Conservation (phyloP, 2,797 vertebrate species). For the Peromyscus nudipes region DNA sequence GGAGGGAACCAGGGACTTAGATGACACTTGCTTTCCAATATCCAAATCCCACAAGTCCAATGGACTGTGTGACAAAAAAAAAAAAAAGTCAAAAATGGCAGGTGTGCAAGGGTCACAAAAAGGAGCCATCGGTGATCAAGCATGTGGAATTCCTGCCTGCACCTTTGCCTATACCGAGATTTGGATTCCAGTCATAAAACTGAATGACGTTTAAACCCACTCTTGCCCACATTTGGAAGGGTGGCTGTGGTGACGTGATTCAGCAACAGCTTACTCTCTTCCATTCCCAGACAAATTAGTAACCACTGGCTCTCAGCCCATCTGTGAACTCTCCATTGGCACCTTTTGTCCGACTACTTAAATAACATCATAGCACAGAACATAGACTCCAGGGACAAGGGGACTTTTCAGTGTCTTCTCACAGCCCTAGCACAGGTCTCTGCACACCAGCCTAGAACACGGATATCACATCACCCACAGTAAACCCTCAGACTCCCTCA, state of each 20-base stretch:
- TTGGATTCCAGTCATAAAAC: background rate
- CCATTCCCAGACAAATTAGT: background rate
- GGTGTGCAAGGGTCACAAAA: background rate
- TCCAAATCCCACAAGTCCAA: background rate
- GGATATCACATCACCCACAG: background rate
- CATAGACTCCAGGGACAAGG: background rate
- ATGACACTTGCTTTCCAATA: background rate
- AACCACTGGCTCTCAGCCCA: background rate
- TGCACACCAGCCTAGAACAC: background rate
- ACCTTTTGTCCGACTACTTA: background rate
- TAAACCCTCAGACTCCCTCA: background rate
- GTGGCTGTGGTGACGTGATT: background rate
- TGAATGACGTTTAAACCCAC: background rate
- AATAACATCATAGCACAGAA: background rate
- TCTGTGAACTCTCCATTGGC: background rate
- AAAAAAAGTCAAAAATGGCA: background rate
- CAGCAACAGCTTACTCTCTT: background rate
- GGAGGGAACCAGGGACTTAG: background rate
- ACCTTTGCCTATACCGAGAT: background rate
- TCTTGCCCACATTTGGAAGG: background rate
- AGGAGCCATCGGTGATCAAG: background rate
- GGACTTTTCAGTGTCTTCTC: background rate
- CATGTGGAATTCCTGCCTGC: background rate
- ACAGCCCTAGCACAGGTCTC: background rate
- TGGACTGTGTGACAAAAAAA: background rate